A percentile compares a stretch with the other conserved stretches of the same genome.
These are phyloP conservation scores for Eulimnadia texana DNA, from an alignment of 1,140 invertebrate genomes.

Conservation along the genomic window DNA sequence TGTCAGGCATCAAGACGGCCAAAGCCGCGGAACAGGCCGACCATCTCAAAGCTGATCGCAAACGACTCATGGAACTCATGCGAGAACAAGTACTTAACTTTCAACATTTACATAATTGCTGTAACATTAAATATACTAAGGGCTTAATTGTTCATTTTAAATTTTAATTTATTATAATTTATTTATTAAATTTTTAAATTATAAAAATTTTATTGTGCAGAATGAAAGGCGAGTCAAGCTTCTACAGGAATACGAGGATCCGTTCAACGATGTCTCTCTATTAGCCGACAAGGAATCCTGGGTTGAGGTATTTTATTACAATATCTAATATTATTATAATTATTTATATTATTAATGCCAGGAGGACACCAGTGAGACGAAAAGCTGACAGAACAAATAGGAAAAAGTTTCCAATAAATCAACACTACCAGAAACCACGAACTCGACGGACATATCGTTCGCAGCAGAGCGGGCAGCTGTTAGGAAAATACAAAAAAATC, in stretches of 20 bases:
- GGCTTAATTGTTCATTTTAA: neutral
- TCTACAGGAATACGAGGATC: constrained; percentile 17
- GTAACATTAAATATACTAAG: neutral
- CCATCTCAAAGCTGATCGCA: constrained; percentile 42
- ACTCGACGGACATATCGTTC: neutral
- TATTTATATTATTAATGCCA: no score
- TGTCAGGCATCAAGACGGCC: constrained; percentile 51
- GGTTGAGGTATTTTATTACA: neutral
- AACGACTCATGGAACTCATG: constrained; percentile 45
- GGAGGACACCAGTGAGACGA: no score
- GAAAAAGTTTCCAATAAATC: no score
- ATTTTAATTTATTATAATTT: neutral
- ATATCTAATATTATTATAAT: no score
- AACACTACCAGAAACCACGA: no score
- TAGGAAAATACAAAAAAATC: no score
- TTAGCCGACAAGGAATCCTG: neutral
- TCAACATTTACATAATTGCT: no score
- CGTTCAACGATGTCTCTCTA: neutral
- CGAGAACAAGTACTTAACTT: constrained; percentile 44
- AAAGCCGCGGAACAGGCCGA: constrained; percentile 45
- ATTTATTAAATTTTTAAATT: no score
- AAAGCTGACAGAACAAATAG: no score
- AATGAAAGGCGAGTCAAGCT: constrained; percentile 17
- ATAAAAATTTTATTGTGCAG: neutral
- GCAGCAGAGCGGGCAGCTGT: no score